phyloP scores from a whole-genome alignment of 2,888 invertebrate species.

The Chrysopilus asiliformis region DNA sequence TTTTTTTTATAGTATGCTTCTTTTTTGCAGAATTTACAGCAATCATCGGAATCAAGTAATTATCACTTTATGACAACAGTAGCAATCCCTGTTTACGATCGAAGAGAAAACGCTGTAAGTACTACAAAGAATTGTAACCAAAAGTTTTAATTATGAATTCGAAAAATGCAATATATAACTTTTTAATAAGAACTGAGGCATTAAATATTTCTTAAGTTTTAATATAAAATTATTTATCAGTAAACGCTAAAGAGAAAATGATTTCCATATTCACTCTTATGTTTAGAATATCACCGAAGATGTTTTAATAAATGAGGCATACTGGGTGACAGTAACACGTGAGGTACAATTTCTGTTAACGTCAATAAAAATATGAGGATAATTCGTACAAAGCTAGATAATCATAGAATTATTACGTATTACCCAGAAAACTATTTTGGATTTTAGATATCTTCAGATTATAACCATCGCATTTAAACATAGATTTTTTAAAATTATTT shows the following conservation, averaged over 20 bases:
- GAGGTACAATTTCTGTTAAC: too few species aligned
- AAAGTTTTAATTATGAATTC: background rate
- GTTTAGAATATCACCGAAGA: slow-evolving; percentile 91
- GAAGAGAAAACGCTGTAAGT: slow-evolving; percentile 71
- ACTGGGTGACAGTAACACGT: slow-evolving; percentile 84
- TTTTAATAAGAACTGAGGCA: background rate
- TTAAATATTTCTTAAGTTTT: slow-evolving; percentile 2
- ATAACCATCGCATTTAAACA: too few species aligned
- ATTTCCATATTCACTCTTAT: too few species aligned
- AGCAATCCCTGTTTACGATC: slow-evolving; percentile 85
- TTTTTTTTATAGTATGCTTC: background rate
- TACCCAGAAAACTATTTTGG: too few species aligned
- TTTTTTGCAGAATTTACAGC: slow-evolving; percentile 27
- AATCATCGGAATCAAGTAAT: slow-evolving; percentile 38
- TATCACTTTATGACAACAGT: slow-evolving; percentile 86
- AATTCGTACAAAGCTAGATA: too few species aligned
- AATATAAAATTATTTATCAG: too few species aligned
- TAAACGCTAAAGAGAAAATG: too few species aligned
- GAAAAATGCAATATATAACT: background rate
- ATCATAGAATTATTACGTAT: too few species aligned
- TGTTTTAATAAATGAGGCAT: slow-evolving; percentile 87
- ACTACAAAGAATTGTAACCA: too few species aligned
- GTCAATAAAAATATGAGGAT: too few species aligned
- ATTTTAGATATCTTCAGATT: too few species aligned
- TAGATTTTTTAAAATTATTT: too few species aligned